phyloP scores from a whole-genome alignment of 2,797 vertebrate genomes.

The Leptoclinus maculatus region DNA sequence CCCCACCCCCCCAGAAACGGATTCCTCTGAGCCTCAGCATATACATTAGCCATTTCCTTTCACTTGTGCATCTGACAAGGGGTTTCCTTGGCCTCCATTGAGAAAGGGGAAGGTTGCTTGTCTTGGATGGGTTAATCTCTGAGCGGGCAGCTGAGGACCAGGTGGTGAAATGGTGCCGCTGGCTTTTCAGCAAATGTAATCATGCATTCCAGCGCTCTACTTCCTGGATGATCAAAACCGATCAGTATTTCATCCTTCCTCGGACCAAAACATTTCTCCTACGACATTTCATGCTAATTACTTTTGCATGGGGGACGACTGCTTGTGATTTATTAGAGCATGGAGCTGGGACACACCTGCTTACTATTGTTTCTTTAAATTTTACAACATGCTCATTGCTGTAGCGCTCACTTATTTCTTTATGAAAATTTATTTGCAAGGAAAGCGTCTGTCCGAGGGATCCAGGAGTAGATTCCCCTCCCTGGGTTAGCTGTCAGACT shows the following conservation, averaged over 20 bases:
- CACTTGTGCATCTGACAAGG: conserved; percentile 57
- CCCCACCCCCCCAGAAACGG: conserved; percentile 13
- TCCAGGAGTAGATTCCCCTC: conserved; percentile 40
- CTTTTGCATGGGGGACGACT: conserved; percentile 26
- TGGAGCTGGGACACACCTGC: conserved; percentile 40
- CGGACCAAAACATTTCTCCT: conserved; percentile 6
- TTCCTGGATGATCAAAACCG: conserved; percentile 47
- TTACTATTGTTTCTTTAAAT: background rate
- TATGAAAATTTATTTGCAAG: conserved; percentile 34
- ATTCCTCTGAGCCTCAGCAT: conserved; percentile 46
- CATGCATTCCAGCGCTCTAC: conserved; percentile 49
- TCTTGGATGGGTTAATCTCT: conserved; percentile 54
- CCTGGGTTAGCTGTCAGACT: conserved; percentile 58
- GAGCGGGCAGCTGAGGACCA: conserved; percentile 68
- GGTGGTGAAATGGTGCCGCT: conserved; percentile 59
- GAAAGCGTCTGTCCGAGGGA: conserved; percentile 49
- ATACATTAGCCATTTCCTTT: conserved; percentile 70
- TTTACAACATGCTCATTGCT: conserved; percentile 6
- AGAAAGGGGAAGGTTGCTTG: conserved; percentile 48
- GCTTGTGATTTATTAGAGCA: conserved; percentile 35
- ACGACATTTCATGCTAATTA: conserved; percentile 39
- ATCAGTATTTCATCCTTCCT: conserved; percentile 36
- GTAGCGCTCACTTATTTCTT: conserved; percentile 29
- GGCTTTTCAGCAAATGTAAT: conserved; percentile 45
- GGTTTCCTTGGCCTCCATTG: conserved; percentile 50